Base-by-base conservation (phyloP, 1,140 invertebrate species). In the Aricia agestis region DNA sequence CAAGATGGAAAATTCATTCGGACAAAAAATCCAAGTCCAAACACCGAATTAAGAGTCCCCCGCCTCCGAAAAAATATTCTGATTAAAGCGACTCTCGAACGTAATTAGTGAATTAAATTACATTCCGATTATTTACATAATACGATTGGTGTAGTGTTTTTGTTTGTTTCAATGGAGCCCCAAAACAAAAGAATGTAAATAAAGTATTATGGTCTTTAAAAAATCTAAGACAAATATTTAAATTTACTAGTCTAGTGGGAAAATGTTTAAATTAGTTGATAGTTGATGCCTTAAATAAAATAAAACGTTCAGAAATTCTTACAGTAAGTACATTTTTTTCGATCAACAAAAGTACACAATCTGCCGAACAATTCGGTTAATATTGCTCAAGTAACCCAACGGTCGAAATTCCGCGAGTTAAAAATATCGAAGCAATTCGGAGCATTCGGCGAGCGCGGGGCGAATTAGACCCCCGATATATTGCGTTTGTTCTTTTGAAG, bases 401-500 rank as follows among this genome's bases (percentile, higher is more conserved):
- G 85, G 82, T 79, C 83, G 81, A 86, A 63, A 91, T 91, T 90
- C 89, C 89, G 74, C 75, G 76, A 80, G 83, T 86, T 89, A 90
- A 91, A 91, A 91, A 91, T 91, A 91, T 90, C 81, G 85, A 74
- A 91, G 87, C 88, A 91, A 91, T 90, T 89, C 86, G 76, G 82
- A 89, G 81, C 86, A 90, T 91, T 87, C 78, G 82, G 74, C 76
- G 83, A 82, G 85, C 77, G 82, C 79, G 79, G 25, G 78, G 81
- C 86, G 89, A 91, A 91, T 91, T 88, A 91, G 77, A 79, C 86
- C 80, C 87, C 84, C 86, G 80, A 90, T 89, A 91, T 91, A 91
- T 91, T 91, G 89, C 86, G 84, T 91, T 91, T 91, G 89, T 91
- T 91, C 89, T 91, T 91, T 91, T 91, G 87, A 91, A 83, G 85